These are phyloP conservation scores for Strix aluco DNA, from an alignment of 2,113 vertebrate genomes.

Conservation along the genomic window DNA sequence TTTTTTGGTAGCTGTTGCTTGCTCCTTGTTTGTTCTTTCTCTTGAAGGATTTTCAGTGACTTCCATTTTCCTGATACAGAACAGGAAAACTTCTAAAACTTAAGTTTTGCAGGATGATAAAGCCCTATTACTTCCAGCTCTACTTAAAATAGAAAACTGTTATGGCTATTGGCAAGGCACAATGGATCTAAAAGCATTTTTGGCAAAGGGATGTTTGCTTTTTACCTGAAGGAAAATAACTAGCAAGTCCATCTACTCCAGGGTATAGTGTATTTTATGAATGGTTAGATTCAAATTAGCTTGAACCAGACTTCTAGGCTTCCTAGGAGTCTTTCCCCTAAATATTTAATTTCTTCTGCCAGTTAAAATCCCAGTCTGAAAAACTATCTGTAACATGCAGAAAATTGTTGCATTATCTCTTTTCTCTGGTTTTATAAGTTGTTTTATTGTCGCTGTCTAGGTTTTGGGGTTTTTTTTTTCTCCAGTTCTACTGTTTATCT, in stretches of 20 bases:
- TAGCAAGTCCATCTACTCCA: conserved; percentile 49
- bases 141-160: conserved; percentile 32
- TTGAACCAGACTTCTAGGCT: conserved; percentile 47
- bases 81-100: background rate
- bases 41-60: background rate
- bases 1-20: background rate
- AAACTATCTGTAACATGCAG: conserved; percentile 1
- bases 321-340: conserved; percentile 40
- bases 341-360: conserved; percentile 65
- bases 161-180: conserved; percentile 5
- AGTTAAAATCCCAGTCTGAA: conserved; percentile 55
- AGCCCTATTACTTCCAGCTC: conserved; percentile 10
- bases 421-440: background rate
- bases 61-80: background rate
- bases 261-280: conserved; percentile 62
- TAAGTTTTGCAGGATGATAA: conserved; percentile 5
- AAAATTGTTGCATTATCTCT: background rate
- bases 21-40: background rate
- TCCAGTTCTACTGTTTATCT: background rate
- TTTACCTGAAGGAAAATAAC: conserved; percentile 56
- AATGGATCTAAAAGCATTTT: conserved; percentile 50
- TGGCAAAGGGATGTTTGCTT: conserved; percentile 45
- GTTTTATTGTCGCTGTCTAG: background rate
- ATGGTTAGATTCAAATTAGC: conserved; percentile 59
- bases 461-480: background rate